Evolutionary conservation across 2,888 invertebrate genomes (phyloP), one percentile per base, ranked within the genome.

Genomic region (Aphelenchoides bicaudatus): DNA sequence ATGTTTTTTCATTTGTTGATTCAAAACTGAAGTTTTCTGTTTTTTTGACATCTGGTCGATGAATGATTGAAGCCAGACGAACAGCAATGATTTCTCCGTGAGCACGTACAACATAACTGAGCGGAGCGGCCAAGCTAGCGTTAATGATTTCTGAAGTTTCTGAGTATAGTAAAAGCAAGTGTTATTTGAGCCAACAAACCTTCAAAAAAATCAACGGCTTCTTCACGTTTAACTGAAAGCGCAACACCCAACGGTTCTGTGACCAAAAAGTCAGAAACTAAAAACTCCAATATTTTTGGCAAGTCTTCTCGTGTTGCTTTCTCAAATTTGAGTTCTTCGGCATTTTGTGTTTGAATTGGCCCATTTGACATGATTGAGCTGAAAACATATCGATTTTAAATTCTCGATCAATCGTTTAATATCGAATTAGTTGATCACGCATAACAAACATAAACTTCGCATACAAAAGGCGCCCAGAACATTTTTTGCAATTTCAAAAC

Each of bases 221-320:
- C 60, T n/a, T 57, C 54, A n/a, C 28, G 16, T 8, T 13, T 37
- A 27, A 64, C 25, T 6, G 39, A 47, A 25, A 64, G 13, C 27
- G 64, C 56, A 23, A 37, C 37, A 39, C 65, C 65, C 39, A 64
- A 39, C 4, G 64, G 59, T 31, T 64, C 64, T 13, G 8, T 61
- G 48, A 46, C 21, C 21, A 65, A 43, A 39, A 64, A 64, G 39
- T 64, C 64, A 34, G 21, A 16, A 19, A 52, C 38, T 6, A 64
- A 23, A 34, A 64, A 64, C 38, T 64, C 57, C 39, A 52, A 39
- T 28, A 64, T 48, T 10, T 56, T 31, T 6, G 30, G 50, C 23
- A 29, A 25, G 34, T 66, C 65, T 1, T 16, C 39, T 4, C n/a
- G 6, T n/a, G 57, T 58, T 10, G 58, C 58, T 21, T 58, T 56